Percentiles rank a stretch among this genome's conserved stretches.
Conservation (phyloP, 2,888 invertebrate genomes). For the Ophion ventricosus region DNA sequence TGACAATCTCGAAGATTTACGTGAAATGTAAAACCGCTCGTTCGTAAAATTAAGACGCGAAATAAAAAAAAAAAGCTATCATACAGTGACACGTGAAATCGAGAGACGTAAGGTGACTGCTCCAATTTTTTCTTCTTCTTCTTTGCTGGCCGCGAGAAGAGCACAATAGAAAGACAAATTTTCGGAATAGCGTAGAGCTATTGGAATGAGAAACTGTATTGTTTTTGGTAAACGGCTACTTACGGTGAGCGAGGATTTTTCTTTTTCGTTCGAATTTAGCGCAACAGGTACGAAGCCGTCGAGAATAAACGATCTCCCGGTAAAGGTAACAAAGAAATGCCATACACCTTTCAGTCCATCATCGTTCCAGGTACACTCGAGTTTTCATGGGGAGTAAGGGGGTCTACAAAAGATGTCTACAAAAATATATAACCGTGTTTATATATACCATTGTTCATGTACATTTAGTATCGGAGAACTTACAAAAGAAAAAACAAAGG, state of each 20-base stretch:
- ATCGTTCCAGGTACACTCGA: constrained; percentile 64
- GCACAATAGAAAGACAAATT: constrained; percentile 9
- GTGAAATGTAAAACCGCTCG: too few species aligned
- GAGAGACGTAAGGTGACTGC: constrained; percentile 16
- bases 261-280: constrained; percentile 52
- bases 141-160: constrained; percentile 3
- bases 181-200: constrained; percentile 22
- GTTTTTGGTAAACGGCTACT: constrained; percentile 38
- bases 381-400: constrained; percentile 53
- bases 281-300: constrained; percentile 61
- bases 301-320: constrained; percentile 54
- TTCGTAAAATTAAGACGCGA: constrained; percentile 16
- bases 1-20: too few species aligned
- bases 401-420: constrained; percentile 64
- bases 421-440: constrained; percentile 68
- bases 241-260: constrained; percentile 40
- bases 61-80: not conserved
- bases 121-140: constrained; percentile 11
- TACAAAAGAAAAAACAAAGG: constrained; percentile 49
- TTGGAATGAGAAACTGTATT: not conserved
- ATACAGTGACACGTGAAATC: not conserved
- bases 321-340: constrained; percentile 41
- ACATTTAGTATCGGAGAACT: constrained; percentile 60
- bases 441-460: constrained; percentile 62
- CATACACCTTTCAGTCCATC: constrained; percentile 54